Percentiles rank a stretch among this genome's conserved stretches.
phyloP scores from a whole-genome alignment of 2,797 vertebrate species.

The Mallotus villosus region DNA sequence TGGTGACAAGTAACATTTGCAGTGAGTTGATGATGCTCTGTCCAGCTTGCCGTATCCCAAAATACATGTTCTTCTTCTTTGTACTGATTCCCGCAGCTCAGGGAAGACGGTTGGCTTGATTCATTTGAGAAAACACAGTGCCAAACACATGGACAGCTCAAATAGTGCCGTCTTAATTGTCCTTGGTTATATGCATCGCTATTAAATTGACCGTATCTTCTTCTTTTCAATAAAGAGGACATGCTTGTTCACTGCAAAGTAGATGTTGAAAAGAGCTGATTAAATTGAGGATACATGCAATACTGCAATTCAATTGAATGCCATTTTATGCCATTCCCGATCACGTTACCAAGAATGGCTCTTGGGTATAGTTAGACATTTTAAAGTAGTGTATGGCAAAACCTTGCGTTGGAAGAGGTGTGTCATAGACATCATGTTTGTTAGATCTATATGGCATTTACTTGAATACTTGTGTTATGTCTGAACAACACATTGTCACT shows the following conservation, averaged over 20 bases:
- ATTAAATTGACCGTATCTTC: slow-evolving; percentile 91
- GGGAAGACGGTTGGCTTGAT: neutral
- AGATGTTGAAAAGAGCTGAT: slow-evolving; percentile 28
- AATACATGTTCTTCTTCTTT: slow-evolving; percentile 7
- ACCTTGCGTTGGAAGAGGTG: too few relatives aligned
- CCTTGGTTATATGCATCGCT: slow-evolving; percentile 20
- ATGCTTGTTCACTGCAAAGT: slow-evolving; percentile 83
- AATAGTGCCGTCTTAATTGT: slow-evolving; percentile 20
- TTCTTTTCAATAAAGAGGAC: slow-evolving; percentile 93
- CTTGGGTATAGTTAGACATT: too few relatives aligned
- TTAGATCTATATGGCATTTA: too few relatives aligned
- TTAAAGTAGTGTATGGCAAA: too few relatives aligned
- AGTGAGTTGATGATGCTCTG: neutral
- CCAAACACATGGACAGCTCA: slow-evolving; percentile 14
- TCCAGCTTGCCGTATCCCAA: neutral
- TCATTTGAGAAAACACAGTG: slow-evolving; percentile 9
- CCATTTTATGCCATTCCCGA: neutral
- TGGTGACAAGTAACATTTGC: neutral
- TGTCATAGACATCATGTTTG: too few relatives aligned
- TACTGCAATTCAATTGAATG: neutral
- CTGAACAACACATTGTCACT: slow-evolving; percentile 47
- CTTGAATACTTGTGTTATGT: too few relatives aligned
- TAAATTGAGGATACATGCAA: neutral
- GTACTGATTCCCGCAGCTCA: slow-evolving; percentile 14
- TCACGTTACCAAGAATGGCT: neutral